Percentiles rank a stretch among this genome's conserved stretches.
phyloP scores from a whole-genome alignment of 2,888 invertebrate species.

The Torymus texanus region DNA sequence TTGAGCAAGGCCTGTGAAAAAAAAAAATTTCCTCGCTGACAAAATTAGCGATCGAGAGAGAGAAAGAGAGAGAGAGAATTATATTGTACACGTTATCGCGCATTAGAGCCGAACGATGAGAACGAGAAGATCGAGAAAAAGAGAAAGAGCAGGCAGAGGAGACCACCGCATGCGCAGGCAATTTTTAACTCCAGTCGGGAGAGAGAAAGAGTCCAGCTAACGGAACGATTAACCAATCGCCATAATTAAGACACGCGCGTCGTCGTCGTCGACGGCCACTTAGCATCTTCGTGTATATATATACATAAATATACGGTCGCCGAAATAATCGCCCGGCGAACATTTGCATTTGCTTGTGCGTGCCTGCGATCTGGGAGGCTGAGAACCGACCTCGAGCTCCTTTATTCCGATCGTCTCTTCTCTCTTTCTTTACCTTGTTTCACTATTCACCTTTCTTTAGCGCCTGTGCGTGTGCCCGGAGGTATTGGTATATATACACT shows the following conservation, averaged over 20 bases:
- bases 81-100: neutral
- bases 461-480: neutral
- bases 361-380: conserved; percentile 59
- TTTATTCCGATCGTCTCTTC: neutral
- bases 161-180: conserved; percentile 49
- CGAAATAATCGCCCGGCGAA: conserved; percentile 58
- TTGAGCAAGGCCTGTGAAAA: too few species aligned
- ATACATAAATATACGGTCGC: conserved; percentile 58
- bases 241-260: conserved; percentile 70
- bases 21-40: too few species aligned
- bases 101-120: neutral
- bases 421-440: conserved; percentile 7
- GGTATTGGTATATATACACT: too few species aligned
- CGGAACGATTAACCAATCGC: conserved; percentile 71
- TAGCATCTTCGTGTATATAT: conserved; percentile 61
- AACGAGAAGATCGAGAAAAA: conserved; percentile 39
- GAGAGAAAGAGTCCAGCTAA: conserved; percentile 62
- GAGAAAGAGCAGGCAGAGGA: conserved; percentile 23
- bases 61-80: neutral
- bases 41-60: too few species aligned
- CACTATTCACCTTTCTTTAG: conserved; percentile 8
- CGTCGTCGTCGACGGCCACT: conserved; percentile 58
- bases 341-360: conserved; percentile 68
- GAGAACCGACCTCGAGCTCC: conserved; percentile 61
- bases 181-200: conserved; percentile 51